Base-by-base conservation (phyloP, 2,888 invertebrate species). In the Aleiodes alternator region DNA sequence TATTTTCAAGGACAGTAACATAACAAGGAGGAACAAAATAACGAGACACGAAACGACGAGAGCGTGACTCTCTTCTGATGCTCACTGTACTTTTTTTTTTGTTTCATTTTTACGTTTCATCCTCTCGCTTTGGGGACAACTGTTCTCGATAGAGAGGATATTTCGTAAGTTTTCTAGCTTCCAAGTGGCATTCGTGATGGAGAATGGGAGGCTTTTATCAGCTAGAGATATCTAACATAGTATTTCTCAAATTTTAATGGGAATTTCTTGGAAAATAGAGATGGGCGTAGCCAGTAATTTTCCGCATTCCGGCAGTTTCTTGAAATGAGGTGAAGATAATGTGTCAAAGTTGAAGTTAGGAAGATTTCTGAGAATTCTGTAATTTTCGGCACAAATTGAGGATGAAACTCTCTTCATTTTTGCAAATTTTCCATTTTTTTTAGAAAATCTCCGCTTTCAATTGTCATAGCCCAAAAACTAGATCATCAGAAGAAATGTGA, bases 31-130 rank as follows among this genome's bases (percentile, higher is more conserved):
- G 69, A 68, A 69, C 48, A 76, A 38, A 56, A 72, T 64, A 73
- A 68, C 64, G 64, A 72, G 72, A 72, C 76, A 73, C 66, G 69
- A 69, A 64, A 73, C 73, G 68, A 73, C 61, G 59, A 16, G 64
- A 70, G 75, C 75, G 75, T 75, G 73, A 73, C 73, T 73, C 68
- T 48, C 64, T 64, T 48, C 11, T 48, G 64, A 64, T 64, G 43
- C 64, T 48, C 43, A 43, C 23, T 64, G 43, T 8, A 43, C 8
- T 12, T 16, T 61, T 8, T 64, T 64, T 64, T 64, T 64, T 6
- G 12, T 16, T 14, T 53, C 12, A 43, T 61, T 64, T 48, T 16
- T 43, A 11, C 48, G 64, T 43, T 43, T 64, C 43, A 43, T 43
- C 43, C 43, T 43, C 43, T 64, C 43, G 14, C 64, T 43, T 16